Percentiles rank a stretch among this genome's conserved stretches.
Conservation (phyloP, 2,113 vertebrate genomes). For the Xyrauchen texanus region DNA sequence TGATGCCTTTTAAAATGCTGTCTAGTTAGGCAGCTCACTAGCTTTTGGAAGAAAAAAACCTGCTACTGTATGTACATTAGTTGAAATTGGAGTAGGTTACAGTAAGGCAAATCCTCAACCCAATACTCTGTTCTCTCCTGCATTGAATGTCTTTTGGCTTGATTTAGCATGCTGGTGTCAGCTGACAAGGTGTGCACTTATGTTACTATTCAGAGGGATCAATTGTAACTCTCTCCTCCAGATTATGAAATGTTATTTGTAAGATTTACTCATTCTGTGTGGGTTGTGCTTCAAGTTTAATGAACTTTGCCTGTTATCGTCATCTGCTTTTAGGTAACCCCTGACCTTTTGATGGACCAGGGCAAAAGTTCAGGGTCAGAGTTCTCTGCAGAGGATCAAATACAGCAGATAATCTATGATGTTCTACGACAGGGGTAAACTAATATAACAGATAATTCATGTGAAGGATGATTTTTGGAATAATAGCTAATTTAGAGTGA, state of each 20-base stretch:
- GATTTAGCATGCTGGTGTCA: no score
- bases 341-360: constrained; percentile 91
- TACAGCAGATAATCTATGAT: constrained; percentile 79
- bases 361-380: constrained; percentile 75
- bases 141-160: no score
- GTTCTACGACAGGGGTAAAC: constrained; percentile 86
- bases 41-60: neutral
- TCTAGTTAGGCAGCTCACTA: neutral
- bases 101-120: constrained; percentile 34
- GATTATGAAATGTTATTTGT: neutral
- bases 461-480: no score
- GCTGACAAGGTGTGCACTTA: neutral
- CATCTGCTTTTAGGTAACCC: constrained; percentile 83
- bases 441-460: neutral
- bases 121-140: constrained; percentile 6
- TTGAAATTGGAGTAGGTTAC: constrained; percentile 25
- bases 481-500: no score
- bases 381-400: constrained; percentile 72
- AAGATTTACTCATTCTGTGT: neutral
- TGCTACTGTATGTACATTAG: neutral
- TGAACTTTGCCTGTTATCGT: constrained; percentile 42
- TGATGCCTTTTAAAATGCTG: neutral
- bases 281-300: constrained; percentile 1
- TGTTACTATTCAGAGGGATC: constrained; percentile 4
- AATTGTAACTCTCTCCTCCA: neutral